Evolutionary conservation across 2,797 vertebrate species (phyloP), one percentile per base, ranked within the genome.

Genomic region (Botia kubotai): DNA sequence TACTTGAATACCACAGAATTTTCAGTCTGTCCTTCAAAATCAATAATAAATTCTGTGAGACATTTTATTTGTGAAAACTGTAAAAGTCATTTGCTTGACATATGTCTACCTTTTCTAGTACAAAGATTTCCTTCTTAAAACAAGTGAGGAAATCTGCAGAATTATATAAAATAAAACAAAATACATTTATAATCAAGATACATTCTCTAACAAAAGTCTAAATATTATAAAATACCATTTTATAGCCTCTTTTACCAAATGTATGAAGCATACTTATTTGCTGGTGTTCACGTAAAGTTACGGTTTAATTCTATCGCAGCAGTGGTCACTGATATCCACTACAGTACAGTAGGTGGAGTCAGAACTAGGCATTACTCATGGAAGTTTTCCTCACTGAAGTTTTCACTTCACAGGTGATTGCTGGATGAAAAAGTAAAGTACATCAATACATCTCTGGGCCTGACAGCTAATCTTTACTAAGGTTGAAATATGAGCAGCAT

Each of bases 401-500:
- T 33, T 5, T 33, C 93, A 92, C 93, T 93, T 95, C 94, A 94
- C 94, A 95, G 93, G 94, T 94, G 93, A 95, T 93, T 94, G 93
- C 94, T 94, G 92, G 91, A 86, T 84, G 94, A 94, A 94, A 94
- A 95, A 94, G 92, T 92, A 93, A 95, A 94, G 94, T 93, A 95
- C 93, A 95, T 95, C 94, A 95, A 95, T 95, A 93, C 93, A 94
- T 94, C 93, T 95, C 90, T 91, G 92, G 92, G 91, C 80, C 91
- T 94, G 94, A 95, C 94, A 95, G 93, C 92, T 95, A 95, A 95
- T 95, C 94, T 94, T 95, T 95, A 95, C 93, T 92, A 89, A 87
- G 90, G 91, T 93, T 94, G 93, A 94, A 94, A 94, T 94, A 95
- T 94, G 93, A 95, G 92, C 86, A 87, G 88, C 88, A 92, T 91